Evolutionary conservation across 2,113 vertebrate species (phyloP).

Genomic region (Rhinoptilus africanus): DNA sequence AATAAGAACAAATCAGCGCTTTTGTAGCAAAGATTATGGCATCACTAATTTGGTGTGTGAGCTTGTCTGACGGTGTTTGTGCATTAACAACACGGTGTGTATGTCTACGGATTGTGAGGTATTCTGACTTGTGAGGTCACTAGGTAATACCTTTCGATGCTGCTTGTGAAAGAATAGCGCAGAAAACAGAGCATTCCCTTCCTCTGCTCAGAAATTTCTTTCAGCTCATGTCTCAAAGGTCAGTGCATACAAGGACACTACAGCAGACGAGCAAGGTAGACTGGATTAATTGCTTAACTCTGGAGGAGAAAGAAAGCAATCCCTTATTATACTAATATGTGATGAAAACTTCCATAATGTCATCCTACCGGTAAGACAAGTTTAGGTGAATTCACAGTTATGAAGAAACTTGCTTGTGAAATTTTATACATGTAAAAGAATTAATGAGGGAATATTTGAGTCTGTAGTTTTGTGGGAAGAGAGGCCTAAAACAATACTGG

Average conservation of each 20-base stretch:
- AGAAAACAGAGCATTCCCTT: not conserved
- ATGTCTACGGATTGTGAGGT: too few relatives aligned
- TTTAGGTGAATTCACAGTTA: not conserved
- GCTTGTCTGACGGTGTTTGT: not conserved
- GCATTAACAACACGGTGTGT: not conserved
- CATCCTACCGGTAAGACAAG: not conserved
- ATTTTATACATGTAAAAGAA: not conserved
- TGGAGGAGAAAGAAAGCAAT: not conserved
- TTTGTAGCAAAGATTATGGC: not conserved
- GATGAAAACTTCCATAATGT: not conserved
- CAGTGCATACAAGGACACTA: not conserved
- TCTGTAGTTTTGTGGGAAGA: not conserved
- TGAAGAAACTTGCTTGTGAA: not conserved
- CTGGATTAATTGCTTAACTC: not conserved
- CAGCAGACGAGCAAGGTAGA: not conserved
- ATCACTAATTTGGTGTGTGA: not conserved
- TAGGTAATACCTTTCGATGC: not conserved
- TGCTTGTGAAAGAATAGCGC: not conserved
- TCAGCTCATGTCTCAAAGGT: not conserved
- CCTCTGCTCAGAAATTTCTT: not conserved
- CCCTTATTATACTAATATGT: not conserved
- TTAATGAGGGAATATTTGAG: not conserved
- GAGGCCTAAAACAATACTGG: not conserved
- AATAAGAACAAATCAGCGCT: not conserved
- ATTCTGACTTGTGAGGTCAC: not conserved